Evolutionary conservation across 2,888 invertebrate genomes (phyloP).

Genomic region (Stegophylla sp.): DNA sequence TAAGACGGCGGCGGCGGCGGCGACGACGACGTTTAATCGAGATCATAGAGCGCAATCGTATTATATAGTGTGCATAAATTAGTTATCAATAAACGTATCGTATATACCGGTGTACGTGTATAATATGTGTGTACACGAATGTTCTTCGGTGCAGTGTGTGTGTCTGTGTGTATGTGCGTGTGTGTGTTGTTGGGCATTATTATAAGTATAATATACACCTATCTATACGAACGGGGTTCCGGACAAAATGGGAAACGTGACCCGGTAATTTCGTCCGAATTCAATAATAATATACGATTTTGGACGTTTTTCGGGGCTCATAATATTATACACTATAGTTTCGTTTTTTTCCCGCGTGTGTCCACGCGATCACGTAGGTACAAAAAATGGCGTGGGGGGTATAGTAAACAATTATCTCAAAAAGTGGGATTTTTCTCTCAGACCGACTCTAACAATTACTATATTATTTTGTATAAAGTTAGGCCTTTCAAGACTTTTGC

Average conservation of each 20-base stretch:
- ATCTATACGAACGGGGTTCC: neutral
- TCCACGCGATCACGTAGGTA: neutral
- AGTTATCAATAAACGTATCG: too few species aligned
- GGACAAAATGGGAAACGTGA: slow-evolving; percentile 29
- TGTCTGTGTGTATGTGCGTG: neutral
- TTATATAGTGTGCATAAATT: neutral
- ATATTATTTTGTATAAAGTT: too few species aligned
- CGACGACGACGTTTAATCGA: slow-evolving; percentile 27
- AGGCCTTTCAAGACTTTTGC: too few species aligned
- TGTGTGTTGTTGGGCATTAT: neutral
- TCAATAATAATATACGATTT: slow-evolving; percentile 21
- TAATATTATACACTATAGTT: neutral
- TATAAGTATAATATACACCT: too few species aligned
- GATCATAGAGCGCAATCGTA: slow-evolving; percentile 9
- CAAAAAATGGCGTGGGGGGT: too few species aligned
- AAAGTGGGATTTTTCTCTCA: too few species aligned
- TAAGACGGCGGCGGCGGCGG: slow-evolving; percentile 1
- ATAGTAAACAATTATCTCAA: too few species aligned
- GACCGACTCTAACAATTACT: too few species aligned
- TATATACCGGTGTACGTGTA: too few species aligned
- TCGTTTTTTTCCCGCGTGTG: neutral
- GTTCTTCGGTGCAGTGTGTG: neutral
- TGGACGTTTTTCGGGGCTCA: neutral
- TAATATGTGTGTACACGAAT: too few species aligned
- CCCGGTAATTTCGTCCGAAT: slow-evolving; percentile 35